Base-by-base conservation (phyloP, 2,888 invertebrate species). In the Cataglyphis altisquamis region DNA sequence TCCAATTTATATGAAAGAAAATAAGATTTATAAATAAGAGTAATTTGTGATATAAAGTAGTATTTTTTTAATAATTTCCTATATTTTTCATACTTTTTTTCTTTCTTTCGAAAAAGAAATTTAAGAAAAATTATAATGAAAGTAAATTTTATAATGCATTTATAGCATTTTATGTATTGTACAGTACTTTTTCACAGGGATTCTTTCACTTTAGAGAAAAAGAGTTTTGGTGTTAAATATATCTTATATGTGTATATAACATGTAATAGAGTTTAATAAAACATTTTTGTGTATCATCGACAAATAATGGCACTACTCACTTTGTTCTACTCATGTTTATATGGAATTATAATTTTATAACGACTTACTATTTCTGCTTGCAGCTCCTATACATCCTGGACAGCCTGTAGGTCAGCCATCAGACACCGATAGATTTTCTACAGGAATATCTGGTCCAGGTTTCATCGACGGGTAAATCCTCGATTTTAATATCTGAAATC, bases 391-490 rank as follows among this genome's bases (percentile, higher is more conserved):
- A 1, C 88, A 86, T 32, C 75, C 90, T 12, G 87, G 82, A n/a
- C 88, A 84, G 0, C 10, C 84, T 4, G 74, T 85, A 36, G 70
- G 83, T 15, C 90, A 89, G 48, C 48, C 84, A 52, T 81, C 87
- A 1, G 86, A 70, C 21, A 75, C 77, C 32, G 88, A 90, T 52
- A 87, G 39, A 82, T 90, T 90, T 77, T 88, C 90, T 1, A 83
- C 90, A 6, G 89, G 86, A 39, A 55, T 88, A 41, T 75, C 84
- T n/a, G 84, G 82, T 5, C 75, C 86, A 9, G 39, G 74, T 15
- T 90, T 90, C 21, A 77, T 90, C 1, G 87, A 88, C 41, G 77
- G 88, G 90, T 90, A 87, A 89, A 75, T 83, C 85, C 68, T 36
- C 52, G 48, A 52, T 70, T 32, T 21, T 41, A 9, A 1, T 36